A percentile compares a stretch with the other conserved stretches of the same genome.
These are phyloP conservation scores for Taxidea taxus DNA, from an alignment of 2,113 vertebrate species.

Conservation along the genomic window DNA sequence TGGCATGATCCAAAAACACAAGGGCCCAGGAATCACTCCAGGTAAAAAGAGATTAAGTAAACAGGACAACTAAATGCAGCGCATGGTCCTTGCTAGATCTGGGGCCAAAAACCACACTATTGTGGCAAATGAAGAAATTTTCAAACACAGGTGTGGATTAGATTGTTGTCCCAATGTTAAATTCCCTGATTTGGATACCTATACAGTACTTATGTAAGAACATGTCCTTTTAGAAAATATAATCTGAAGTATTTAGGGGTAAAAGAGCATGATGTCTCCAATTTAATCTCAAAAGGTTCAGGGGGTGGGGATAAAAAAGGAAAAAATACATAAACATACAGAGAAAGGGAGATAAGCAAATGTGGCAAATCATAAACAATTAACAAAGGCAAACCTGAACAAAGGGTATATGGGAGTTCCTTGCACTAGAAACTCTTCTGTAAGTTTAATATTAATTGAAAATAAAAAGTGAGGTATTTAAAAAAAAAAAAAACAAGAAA, in stretches of 20 bases:
- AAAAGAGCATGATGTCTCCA: background rate
- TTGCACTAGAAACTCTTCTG: background rate
- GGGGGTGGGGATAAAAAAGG: background rate
- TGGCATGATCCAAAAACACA: background rate
- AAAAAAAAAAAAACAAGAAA: background rate
- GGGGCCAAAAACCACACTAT: background rate
- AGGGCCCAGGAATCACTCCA: background rate
- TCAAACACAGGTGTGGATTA: background rate
- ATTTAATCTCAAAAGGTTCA: background rate
- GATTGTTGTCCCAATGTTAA: background rate
- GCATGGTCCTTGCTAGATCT: background rate
- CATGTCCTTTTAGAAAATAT: background rate
- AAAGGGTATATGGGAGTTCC: background rate
- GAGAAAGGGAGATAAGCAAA: background rate
- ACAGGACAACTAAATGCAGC: background rate
- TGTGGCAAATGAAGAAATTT: background rate
- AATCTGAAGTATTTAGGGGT: background rate
- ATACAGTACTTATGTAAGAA: background rate
- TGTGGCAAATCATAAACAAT: background rate
- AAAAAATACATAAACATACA: background rate
- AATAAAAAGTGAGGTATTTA: background rate
- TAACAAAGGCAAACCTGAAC: background rate
- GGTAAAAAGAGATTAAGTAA: background rate
- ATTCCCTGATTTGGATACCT: background rate
- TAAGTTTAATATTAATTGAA: constrained; percentile 11